Conservation (phyloP, 2,113 vertebrate genomes). For the Actenoides lindsayi region DNA sequence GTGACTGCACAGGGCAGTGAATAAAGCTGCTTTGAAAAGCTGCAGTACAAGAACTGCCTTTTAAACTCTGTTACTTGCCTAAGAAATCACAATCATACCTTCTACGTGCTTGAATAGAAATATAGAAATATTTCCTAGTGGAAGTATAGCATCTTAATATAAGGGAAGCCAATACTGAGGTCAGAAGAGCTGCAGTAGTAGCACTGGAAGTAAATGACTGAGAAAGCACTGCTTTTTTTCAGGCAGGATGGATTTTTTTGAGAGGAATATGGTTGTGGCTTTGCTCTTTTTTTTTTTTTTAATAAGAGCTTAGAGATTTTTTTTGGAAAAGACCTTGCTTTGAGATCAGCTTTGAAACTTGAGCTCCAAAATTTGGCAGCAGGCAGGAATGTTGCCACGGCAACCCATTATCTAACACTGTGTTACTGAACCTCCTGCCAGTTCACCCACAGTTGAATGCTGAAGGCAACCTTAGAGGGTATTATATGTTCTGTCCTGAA, state of each 20-base stretch:
- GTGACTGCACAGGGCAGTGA: background rate
- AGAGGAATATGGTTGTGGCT: background rate
- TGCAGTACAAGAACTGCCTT: background rate
- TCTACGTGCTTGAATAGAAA: background rate
- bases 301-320: conserved; percentile 3
- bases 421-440: conserved; percentile 7
- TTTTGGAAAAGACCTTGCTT: conserved; percentile 18
- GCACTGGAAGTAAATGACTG: background rate
- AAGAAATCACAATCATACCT: background rate
- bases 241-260: background rate
- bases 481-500: background rate
- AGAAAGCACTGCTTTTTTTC: background rate
- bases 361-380: conserved; percentile 43
- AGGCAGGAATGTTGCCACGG: conserved; percentile 42
- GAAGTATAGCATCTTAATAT: background rate
- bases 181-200: background rate
- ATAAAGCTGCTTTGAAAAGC: background rate
- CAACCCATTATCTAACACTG: background rate
- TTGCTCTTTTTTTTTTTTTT: background rate
- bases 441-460: background rate
- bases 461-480: conserved; percentile 11
- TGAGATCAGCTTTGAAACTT: conserved; percentile 31
- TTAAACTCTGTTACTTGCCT: background rate
- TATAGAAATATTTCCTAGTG: background rate
- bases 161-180: background rate